phyloP scores from a whole-genome alignment of 53 echinoderm and acorn worm species.

The Glandiceps talaboti region DNA sequence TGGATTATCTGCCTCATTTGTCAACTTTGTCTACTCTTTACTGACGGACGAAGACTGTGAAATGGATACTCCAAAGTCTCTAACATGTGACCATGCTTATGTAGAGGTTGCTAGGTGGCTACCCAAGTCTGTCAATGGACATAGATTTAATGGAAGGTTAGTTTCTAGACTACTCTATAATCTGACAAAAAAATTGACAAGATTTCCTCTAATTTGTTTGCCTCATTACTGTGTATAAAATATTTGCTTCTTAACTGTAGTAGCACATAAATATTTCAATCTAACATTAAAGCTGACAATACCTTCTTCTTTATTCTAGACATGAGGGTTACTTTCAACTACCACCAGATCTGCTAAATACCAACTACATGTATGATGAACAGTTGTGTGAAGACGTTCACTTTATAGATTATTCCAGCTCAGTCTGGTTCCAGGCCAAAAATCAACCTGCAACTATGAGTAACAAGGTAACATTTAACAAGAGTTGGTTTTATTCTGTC shows the following conservation, averaged over 20 bases:
- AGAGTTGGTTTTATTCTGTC: too few relatives aligned
- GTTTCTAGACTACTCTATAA: neutral
- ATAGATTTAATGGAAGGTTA: conserved; percentile 78
- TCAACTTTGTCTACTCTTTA: conserved; percentile 69
- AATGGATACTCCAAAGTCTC: conserved; percentile 25
- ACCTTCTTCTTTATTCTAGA: conserved; percentile 18
- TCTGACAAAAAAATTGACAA: neutral
- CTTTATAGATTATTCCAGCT: conserved; percentile 89
- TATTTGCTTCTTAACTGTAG: too few relatives aligned
- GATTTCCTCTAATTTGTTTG: conserved; percentile 3
- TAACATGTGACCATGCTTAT: conserved; percentile 45
- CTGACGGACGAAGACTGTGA: conserved; percentile 65
- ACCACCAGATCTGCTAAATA: conserved; percentile 53
- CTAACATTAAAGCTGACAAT: too few relatives aligned
- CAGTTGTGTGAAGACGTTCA: conserved; percentile 73
- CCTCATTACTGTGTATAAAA: conserved; percentile 2
- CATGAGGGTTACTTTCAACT: conserved; percentile 48
- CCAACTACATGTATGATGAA: conserved; percentile 12
- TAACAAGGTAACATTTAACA: conserved; percentile 63
- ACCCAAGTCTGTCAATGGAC: conserved; percentile 45
- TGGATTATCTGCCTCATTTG: conserved; percentile 58
- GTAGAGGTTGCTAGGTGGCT: conserved; percentile 71
- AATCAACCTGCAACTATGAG: conserved; percentile 36
- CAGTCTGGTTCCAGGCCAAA: conserved; percentile 74
- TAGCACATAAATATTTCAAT: too few relatives aligned